Evolutionary conservation across 2,797 vertebrate species (phyloP).

Genomic region (Helarctos malayanus): DNA sequence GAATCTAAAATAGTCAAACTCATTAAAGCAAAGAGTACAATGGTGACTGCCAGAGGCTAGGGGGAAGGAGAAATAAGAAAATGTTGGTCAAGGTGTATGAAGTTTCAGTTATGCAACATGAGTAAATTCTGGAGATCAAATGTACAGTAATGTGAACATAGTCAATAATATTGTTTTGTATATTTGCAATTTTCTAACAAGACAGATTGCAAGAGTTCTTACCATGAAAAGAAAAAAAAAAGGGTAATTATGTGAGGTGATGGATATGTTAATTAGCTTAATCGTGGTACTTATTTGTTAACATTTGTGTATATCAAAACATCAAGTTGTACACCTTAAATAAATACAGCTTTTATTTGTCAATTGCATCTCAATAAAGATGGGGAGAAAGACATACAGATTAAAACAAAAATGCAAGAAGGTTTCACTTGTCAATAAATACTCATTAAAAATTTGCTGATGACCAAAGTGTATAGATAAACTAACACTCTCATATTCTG

Average conservation of each 20-base stretch:
- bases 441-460: too few relatives aligned
- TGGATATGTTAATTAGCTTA: background rate
- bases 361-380: background rate
- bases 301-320: background rate
- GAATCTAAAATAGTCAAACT: background rate
- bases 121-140: background rate
- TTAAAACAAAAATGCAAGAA: background rate
- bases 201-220: background rate
- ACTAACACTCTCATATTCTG: background rate
- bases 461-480: too few relatives aligned
- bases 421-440: background rate
- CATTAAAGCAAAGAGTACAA: background rate
- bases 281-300: background rate
- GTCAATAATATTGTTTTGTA: background rate
- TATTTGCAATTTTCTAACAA: background rate
- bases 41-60: background rate
- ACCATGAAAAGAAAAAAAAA: background rate
- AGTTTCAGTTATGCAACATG: background rate
- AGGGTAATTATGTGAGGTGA: background rate
- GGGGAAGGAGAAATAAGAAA: background rate
- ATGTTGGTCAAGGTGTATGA: background rate
- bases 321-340: background rate
- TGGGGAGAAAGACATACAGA: background rate
- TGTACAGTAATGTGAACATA: background rate
- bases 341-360: background rate